Conservation (phyloP, 2,888 invertebrate genomes). For the Charanyca ferruginea region DNA sequence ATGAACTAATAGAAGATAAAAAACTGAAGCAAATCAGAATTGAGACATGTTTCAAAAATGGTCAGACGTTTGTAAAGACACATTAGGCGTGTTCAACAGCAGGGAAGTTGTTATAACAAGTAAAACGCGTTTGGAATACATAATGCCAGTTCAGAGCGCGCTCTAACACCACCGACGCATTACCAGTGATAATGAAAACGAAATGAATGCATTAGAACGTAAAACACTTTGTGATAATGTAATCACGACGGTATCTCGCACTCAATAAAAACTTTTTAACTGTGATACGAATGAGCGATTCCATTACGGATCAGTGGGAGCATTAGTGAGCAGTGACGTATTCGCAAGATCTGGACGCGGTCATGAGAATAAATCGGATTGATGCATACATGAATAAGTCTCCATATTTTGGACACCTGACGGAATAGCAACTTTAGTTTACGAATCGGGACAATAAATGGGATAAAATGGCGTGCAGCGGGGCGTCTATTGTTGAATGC, state of each 20-base stretch:
- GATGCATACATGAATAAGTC: constrained; percentile 79
- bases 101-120: constrained; percentile 83
- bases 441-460: constrained; percentile 82
- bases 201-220: constrained; percentile 75
- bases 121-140: constrained; percentile 80
- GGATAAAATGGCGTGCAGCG: constrained; percentile 85
- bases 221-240: constrained; percentile 65
- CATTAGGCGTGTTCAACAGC: constrained; percentile 77
- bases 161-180: constrained; percentile 75
- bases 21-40: constrained; percentile 69
- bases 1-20: constrained; percentile 47
- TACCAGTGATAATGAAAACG: constrained; percentile 79
- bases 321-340: constrained; percentile 61
- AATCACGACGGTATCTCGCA: constrained; percentile 67
- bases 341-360: constrained; percentile 66
- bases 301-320: constrained; percentile 48
- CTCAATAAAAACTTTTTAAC: constrained; percentile 65
- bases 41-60: constrained; percentile 64
- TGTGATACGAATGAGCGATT: constrained; percentile 57
- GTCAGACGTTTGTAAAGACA: constrained; percentile 69
- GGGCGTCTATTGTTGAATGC: constrained; percentile 86
- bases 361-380: constrained; percentile 72
- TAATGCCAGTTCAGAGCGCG: constrained; percentile 78
- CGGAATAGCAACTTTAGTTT: constrained; percentile 75
- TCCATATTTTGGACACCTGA: constrained; percentile 84